phyloP scores from a whole-genome alignment of 2,888 invertebrate species.

The Sinhomidia bicolor region DNA sequence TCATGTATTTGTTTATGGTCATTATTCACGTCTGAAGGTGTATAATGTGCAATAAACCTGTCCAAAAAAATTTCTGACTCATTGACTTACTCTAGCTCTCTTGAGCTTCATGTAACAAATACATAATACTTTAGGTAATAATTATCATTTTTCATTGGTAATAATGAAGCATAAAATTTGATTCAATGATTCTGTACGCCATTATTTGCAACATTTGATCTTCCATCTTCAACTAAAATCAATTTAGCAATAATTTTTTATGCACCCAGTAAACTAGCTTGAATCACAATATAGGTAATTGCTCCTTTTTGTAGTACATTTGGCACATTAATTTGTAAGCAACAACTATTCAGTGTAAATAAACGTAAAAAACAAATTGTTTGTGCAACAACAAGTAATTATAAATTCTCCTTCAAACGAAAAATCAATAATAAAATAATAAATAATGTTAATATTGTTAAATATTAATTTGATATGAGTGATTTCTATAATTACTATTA shows the following conservation, averaged over 20 bases:
- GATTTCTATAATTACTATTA: background rate
- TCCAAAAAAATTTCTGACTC: no score
- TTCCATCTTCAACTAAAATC: no score
- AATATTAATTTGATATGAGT: background rate
- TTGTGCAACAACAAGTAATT: background rate
- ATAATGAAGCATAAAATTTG: slow-evolving; percentile 28
- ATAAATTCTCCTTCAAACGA: background rate
- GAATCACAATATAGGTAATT: no score
- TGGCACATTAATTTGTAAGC: no score
- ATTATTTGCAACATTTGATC: no score
- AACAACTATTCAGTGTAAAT: no score
- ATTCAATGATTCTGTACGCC: background rate
- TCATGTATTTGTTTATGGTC: no score
- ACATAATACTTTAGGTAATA: background rate
- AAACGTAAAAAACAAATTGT: background rate
- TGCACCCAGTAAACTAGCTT: no score
- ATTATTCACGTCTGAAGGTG: no score
- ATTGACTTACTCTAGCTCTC: slow-evolving; percentile 5
- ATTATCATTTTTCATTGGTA: background rate
- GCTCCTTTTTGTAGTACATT: no score
- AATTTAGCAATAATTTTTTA: no score
- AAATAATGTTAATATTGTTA: slow-evolving; percentile 11
- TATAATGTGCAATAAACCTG: slow-evolving; percentile 29
- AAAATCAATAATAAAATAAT: slow-evolving; percentile 16
- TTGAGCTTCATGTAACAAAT: background rate